These are phyloP conservation scores for Anhinga rufa DNA, from an alignment of 2,113 vertebrate genomes.

Conservation along the genomic window DNA sequence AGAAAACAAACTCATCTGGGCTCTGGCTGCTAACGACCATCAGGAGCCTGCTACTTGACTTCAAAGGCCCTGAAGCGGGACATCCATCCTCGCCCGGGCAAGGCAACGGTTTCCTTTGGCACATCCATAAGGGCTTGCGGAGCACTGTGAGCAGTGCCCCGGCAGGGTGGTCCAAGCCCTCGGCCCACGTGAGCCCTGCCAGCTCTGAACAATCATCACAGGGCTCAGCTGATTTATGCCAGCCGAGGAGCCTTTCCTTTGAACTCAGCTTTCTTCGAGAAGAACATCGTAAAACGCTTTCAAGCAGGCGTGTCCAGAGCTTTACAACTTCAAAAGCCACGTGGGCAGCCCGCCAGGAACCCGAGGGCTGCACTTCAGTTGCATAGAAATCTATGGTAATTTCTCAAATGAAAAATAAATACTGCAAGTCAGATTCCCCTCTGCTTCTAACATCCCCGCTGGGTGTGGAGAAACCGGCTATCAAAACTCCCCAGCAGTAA, in stretches of 20 bases:
- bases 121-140: background rate
- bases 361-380: background rate
- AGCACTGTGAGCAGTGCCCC: accelerated
- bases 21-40: background rate
- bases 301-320: conserved; percentile 20
- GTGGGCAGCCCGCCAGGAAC: background rate
- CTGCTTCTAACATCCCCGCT: background rate
- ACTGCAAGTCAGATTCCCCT: background rate
- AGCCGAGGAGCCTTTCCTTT: background rate
- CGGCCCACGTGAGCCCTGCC: background rate
- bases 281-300: background rate
- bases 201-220: background rate
- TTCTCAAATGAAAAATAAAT: conserved; percentile 33
- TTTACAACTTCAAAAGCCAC: conserved; percentile 16
- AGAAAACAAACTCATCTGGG: background rate
- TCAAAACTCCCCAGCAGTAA: background rate
- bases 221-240: conserved; percentile 12
- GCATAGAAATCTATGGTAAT: background rate
- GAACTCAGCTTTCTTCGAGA: background rate
- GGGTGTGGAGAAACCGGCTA: background rate
- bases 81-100: background rate
- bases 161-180: background rate
- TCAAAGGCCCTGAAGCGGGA: background rate
- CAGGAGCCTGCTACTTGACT: background rate
- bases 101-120: background rate